These are phyloP conservation scores for Caenorhabditis auriculariae DNA, from an alignment of 2,888 invertebrate genomes.

Conservation along the genomic window DNA sequence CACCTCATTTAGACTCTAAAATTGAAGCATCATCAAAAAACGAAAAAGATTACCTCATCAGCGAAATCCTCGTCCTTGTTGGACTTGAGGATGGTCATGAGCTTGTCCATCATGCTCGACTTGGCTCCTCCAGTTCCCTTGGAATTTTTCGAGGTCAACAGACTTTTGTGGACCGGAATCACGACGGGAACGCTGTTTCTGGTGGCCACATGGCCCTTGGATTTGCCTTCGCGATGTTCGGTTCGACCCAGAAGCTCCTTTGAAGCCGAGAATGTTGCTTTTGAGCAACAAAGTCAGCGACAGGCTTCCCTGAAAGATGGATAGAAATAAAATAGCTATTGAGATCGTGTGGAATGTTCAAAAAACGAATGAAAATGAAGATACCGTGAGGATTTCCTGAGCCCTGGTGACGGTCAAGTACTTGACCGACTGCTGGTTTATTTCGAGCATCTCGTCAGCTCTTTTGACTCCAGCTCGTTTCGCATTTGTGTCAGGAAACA, in stretches of 20 bases:
- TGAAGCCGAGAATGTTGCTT: slow-evolving; percentile 80
- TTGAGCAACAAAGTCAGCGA: slow-evolving; percentile 87
- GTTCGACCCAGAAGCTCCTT: slow-evolving; percentile 34
- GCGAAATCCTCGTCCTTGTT: slow-evolving; percentile 41
- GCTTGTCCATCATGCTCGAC: slow-evolving; percentile 58
- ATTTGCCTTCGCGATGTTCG: slow-evolving; percentile 4
- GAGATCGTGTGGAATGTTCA: neutral
- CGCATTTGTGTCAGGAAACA: slow-evolving; percentile 88
- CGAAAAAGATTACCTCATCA: slow-evolving; percentile 44
- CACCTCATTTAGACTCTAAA: too few relatives aligned
- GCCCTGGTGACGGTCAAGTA: slow-evolving; percentile 82
- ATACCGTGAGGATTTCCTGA: slow-evolving; percentile 32
- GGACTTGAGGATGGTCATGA: slow-evolving; percentile 53
- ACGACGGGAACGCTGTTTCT: slow-evolving; percentile 17
- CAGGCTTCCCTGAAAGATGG: slow-evolving; percentile 24
- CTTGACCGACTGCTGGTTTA: slow-evolving; percentile 93
- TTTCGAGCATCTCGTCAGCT: slow-evolving; percentile 86
- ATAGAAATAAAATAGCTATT: neutral
- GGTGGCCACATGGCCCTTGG: too few relatives aligned
- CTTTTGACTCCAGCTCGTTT: slow-evolving; percentile 92
- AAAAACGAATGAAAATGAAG: neutral
- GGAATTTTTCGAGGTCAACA: slow-evolving; percentile 6
- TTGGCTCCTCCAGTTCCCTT: slow-evolving; percentile 17
- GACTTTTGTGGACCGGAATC: slow-evolving; percentile 29
- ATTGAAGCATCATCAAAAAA: too few relatives aligned